Evolutionary conservation across 1,140 invertebrate species (phyloP), one percentile per base, ranked within the genome.

Genomic region (Drosophila dunni): DNA sequence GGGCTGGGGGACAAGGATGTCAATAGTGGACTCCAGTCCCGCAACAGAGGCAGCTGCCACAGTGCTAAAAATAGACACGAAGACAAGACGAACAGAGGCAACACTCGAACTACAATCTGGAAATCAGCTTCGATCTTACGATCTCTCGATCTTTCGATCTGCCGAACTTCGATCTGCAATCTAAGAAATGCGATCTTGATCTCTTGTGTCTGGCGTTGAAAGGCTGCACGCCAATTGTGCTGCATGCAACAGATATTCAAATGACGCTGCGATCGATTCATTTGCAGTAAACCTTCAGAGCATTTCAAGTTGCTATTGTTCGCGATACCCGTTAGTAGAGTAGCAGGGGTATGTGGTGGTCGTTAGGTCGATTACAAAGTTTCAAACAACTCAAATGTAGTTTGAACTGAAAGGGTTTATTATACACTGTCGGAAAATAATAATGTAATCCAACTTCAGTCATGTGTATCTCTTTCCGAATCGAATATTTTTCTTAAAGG

Each of bases 161-260:
- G 20, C 15, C 34, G 62, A 65, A 38, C 56, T 68, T 54, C 64
- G 64, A 68, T 73, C 64, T 34, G 44, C 45, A 72, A 65, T 51
- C 69, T 72, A 63, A 66, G 69, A 72, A 72, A 72, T 72, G 63
- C 29, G 69, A 72, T 72, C 63, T 72, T 72, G 69, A 72, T 72
- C 69, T 65, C 53, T 51, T 50, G 44, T 53, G 70, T 45, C 70
- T 66, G 53, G 63, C 69, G 53, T 67, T 65, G 69, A 65, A 70
- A 70, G 67, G 68, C 40, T 48, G 51, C 7, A 45, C 56, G 46
- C 33, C 53, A 57, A 42, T 50, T 29, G 4, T 29, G 24, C 5
- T 29, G 54, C 46, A 51, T 63, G 46, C 20, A 53, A 54, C 62
- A 45, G 44, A 40, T 24, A 57, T 67, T 73, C 48, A 61, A 67